A percentile compares a stretch with the other conserved stretches of the same genome.
Evolutionary conservation across 1,140 invertebrate genomes (phyloP).

Genomic region (Chrysoperla carnea): DNA sequence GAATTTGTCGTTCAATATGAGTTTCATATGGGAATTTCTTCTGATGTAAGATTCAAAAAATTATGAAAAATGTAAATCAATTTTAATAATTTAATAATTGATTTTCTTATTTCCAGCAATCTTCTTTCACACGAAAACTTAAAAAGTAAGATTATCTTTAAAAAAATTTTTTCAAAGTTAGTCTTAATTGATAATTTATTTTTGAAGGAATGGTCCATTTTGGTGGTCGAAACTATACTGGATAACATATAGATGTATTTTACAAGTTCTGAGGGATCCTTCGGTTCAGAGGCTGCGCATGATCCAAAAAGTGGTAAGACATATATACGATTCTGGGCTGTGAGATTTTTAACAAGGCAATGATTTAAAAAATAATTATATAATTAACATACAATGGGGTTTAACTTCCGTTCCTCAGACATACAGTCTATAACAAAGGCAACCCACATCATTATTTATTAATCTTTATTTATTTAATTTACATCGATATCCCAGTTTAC

Average conservation of each 20-base stretch:
- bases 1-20: slow-evolving; percentile 48
- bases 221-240: slow-evolving; percentile 48
- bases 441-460: too few species aligned
- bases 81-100: not conserved
- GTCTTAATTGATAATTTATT: too few species aligned
- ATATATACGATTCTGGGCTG: too few species aligned
- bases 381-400: too few species aligned
- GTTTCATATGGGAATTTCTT: slow-evolving; percentile 34
- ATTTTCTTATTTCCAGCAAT: slow-evolving; percentile 10
- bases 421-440: too few species aligned
- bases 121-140: slow-evolving; percentile 10
- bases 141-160: slow-evolving; percentile 9
- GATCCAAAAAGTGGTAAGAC: slow-evolving; percentile 57
- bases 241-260: slow-evolving; percentile 45
- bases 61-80: too few species aligned
- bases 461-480: too few species aligned
- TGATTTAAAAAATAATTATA: too few species aligned
- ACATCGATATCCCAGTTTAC: too few species aligned
- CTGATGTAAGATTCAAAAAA: slow-evolving; percentile 15
- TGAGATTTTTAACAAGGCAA: too few species aligned
- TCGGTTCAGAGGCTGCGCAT: slow-evolving; percentile 48
- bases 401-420: too few species aligned
- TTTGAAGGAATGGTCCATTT: slow-evolving; percentile 27
- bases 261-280: slow-evolving; percentile 52
- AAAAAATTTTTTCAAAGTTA: slow-evolving; percentile 2